These are phyloP conservation scores for Tarsius wallacei DNA, from an alignment of 2,797 vertebrate genomes.

Conservation along the genomic window DNA sequence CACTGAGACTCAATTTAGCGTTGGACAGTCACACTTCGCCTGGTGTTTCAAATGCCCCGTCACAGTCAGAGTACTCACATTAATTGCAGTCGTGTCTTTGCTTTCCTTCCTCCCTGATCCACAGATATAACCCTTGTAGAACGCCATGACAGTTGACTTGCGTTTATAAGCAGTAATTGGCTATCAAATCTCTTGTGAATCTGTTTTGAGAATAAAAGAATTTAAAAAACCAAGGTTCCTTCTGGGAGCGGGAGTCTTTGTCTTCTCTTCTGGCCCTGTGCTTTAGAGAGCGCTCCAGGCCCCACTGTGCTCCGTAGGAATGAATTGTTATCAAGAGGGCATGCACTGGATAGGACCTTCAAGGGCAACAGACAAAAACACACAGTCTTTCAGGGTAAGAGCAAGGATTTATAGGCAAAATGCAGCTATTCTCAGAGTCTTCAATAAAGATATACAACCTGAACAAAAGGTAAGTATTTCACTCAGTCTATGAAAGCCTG, in stretches of 20 bases:
- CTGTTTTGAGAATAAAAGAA: slow-evolving; percentile 75
- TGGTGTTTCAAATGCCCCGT: accelerated
- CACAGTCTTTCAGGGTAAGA: slow-evolving; percentile 57
- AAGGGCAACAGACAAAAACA: slow-evolving; percentile 66
- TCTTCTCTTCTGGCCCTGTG: not conserved
- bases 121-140: not conserved
- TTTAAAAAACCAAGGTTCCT: slow-evolving; percentile 57
- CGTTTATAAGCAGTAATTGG: slow-evolving; percentile 67
- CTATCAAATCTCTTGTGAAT: slow-evolving; percentile 50
- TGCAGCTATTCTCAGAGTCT: slow-evolving; percentile 80
- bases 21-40: accelerated
- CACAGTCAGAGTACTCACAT: accelerated
- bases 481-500: slow-evolving; percentile 85
- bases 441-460: slow-evolving; percentile 86
- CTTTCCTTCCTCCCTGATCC: not conserved
- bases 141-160: not conserved
- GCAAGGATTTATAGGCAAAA: slow-evolving; percentile 78
- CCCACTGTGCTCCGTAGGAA: slow-evolving; percentile 61
- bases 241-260: not conserved
- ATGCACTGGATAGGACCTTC: slow-evolving; percentile 37
- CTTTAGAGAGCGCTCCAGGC: slow-evolving; percentile 68
- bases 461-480: slow-evolving; percentile 88
- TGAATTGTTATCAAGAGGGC: slow-evolving; percentile 74
- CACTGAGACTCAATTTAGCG: accelerated
- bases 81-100: accelerated